Base-by-base conservation (phyloP, 2,797 vertebrate species). In the Siniperca undulata region DNA sequence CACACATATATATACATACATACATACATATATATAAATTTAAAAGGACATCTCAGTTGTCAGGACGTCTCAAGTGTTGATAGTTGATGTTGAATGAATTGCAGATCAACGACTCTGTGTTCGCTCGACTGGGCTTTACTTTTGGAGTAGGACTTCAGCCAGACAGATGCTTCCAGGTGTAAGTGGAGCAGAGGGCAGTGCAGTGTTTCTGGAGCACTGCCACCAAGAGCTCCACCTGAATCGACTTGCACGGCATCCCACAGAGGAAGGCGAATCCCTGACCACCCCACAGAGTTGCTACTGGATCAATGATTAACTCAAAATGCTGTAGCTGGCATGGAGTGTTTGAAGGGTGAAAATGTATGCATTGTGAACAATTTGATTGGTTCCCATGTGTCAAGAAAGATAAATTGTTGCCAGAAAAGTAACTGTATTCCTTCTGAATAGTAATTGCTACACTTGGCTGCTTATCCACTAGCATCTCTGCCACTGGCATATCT, bases 81-180 rank as follows among this genome's bases (percentile, higher is more conserved):
- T n/a, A n/a, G 74, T 91, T 82, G 62, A 90, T 92, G 85, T 22
- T 36, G 76, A 87, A 87, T 90, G 83, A 90, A 79, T 82, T 16
- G 34, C 72, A 89, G 88, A 86, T 93, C 91, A 91, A 87, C 72
- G 90, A 40, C 71, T 89, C 74, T 64, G 74, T 53, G 69, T 84
- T 64, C 61, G 78, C 90, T 84, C 48, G 72, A 83, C 88, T 91
- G 83, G 75, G 71, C 85, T 77, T 88, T 71, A 75, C 55, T 16
- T 75, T 80, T 50, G 40, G 69, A 85, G 89, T 53, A 75, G 70
- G 76, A 84, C 85, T 80, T 60, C 58, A 85, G 74, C 74, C 86
- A 86, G 86, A 90, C 88, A 77, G 84, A 86, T 76, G 82, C 86
- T 92, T 90, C 91, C 91, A 92, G 91, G 88, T 90, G 89, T 83